phyloP scores from a whole-genome alignment of 2,797 vertebrate genomes.

The Vipera ursinii region DNA sequence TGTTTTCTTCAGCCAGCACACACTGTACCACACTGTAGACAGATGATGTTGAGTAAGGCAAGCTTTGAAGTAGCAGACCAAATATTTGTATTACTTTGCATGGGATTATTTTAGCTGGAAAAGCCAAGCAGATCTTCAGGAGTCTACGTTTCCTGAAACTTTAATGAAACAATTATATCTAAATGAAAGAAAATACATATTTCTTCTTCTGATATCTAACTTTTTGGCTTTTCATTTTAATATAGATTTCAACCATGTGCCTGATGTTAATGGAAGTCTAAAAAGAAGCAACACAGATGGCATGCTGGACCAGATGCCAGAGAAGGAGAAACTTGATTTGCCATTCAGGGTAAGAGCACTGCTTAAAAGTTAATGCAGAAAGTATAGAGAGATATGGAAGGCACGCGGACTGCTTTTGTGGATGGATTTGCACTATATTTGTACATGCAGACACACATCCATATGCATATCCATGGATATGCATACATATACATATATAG shows the following conservation, averaged over 20 bases:
- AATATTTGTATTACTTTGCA: conserved; percentile 4
- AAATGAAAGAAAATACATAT: conserved; percentile 20
- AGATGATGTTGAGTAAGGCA: conserved; percentile 27
- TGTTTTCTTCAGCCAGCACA: conserved; percentile 23
- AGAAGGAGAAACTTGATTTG: conserved; percentile 76
- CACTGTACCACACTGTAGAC: conserved; percentile 41
- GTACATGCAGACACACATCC: background rate
- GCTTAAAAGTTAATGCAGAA: background rate
- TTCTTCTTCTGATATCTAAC: conserved; percentile 13
- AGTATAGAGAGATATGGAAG: background rate
- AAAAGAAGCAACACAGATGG: conserved; percentile 78
- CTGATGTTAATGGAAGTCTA: conserved; percentile 73
- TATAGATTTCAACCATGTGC: conserved; percentile 85
- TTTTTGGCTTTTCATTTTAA: conserved; percentile 35
- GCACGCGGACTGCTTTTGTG: rapidly evolving
- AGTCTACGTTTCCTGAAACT: background rate
- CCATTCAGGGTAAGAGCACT: conserved; percentile 83
- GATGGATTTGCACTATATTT: background rate
- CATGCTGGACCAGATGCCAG: conserved; percentile 72
- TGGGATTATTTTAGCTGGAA: conserved; percentile 11
- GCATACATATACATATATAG: background rate
- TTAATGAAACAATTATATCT: background rate
- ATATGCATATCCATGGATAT: background rate
- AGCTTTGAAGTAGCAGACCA: conserved; percentile 43
- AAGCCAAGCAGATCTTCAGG: conserved; percentile 23